phyloP scores from a whole-genome alignment of 2,113 vertebrate species.

The Ophthalmolycus amberensis region DNA sequence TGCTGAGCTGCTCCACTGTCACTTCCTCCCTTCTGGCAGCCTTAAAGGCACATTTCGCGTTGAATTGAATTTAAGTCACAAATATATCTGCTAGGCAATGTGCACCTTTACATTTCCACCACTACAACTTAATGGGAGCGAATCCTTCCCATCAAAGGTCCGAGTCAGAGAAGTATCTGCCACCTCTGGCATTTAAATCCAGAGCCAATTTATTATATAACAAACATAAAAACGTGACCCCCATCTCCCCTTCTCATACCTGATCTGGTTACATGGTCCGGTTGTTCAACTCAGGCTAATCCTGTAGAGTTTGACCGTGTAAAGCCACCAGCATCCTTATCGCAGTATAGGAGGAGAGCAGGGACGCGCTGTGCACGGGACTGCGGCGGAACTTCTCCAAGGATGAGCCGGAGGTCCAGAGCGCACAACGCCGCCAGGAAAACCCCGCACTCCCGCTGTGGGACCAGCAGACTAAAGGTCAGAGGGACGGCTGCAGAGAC shows the following conservation, averaged over 20 bases:
- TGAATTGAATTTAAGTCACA: background rate
- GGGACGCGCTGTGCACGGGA: constrained; percentile 43
- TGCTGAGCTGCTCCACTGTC: constrained; percentile 42
- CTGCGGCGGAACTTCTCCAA: constrained; percentile 67
- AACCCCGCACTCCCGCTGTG: background rate
- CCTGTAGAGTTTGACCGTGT: constrained; percentile 44
- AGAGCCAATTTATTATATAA: background rate
- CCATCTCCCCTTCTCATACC: constrained; percentile 35
- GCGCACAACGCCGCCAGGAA: constrained; percentile 37
- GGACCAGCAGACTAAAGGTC: constrained; percentile 41
- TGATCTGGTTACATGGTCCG: constrained; percentile 71
- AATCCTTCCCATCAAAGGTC: background rate
- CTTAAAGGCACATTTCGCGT: constrained; percentile 20
- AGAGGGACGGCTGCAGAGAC: constrained; percentile 16
- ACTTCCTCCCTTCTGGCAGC: constrained; percentile 27
- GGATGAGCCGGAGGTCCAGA: constrained; percentile 58
- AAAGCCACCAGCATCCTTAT: constrained; percentile 59
- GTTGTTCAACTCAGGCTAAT: constrained; percentile 42
- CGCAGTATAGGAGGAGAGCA: constrained; percentile 26
- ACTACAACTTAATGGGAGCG: background rate
- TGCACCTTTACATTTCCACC: background rate
- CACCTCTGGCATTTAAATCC: background rate
- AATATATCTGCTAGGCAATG: background rate
- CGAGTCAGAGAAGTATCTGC: background rate
- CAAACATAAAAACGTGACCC: background rate